Conservation (phyloP, 2,888 invertebrate genomes). For the Amphipoea oculea region DNA sequence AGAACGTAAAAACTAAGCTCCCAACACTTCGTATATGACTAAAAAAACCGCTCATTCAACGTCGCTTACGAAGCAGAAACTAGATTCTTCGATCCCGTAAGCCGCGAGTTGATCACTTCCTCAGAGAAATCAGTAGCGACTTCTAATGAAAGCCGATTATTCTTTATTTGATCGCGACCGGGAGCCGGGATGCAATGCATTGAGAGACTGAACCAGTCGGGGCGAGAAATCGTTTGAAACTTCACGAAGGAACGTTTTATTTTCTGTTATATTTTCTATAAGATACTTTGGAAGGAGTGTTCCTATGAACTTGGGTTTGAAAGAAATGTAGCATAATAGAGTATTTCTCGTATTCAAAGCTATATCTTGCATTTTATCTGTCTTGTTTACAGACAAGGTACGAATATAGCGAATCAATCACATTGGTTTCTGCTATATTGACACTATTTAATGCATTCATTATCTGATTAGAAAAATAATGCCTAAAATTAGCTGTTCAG, state of each 20-base stretch:
- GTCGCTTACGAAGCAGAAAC: constrained; percentile 58
- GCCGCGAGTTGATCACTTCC: constrained; percentile 70
- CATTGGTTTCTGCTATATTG: neutral
- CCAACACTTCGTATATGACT: neutral
- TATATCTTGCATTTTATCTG: neutral
- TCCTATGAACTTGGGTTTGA: neutral
- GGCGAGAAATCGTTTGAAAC: constrained; percentile 63
- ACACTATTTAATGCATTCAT: neutral
- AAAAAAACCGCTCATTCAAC: constrained; percentile 54
- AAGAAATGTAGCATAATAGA: constrained; percentile 1
- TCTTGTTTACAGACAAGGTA: neutral
- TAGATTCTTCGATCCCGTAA: constrained; percentile 69
- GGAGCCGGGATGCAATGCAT: constrained; percentile 61
- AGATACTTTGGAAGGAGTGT: constrained; percentile 6
- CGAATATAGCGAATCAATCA: neutral
- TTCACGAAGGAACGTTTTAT: constrained; percentile 44
- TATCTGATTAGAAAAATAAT: neutral
- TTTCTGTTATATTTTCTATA: constrained; percentile 40
- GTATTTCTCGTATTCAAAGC: no score
- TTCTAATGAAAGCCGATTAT: constrained; percentile 79
- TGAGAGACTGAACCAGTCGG: constrained; percentile 57
- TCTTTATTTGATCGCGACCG: constrained; percentile 68
- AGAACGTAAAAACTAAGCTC: neutral
- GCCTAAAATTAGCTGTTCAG: neutral
- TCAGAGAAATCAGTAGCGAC: constrained; percentile 74